Evolutionary conservation across 2,888 invertebrate genomes (phyloP).

Genomic region (Drosophila nigricruria): DNA sequence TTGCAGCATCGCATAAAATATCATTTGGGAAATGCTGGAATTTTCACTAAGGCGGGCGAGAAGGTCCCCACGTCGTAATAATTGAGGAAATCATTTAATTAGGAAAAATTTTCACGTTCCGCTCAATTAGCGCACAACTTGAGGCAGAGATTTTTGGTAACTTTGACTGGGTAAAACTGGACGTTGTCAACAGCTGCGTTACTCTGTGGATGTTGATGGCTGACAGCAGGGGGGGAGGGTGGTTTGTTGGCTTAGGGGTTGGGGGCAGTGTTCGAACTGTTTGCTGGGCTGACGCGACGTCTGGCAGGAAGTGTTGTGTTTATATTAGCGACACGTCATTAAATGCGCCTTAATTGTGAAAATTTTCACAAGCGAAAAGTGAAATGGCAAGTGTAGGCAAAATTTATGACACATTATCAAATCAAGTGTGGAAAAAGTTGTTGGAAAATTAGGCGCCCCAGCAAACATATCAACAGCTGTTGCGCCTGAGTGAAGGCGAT

Average conservation of each 20-base stretch:
- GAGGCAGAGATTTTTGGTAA: conserved; percentile 48
- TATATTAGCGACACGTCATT: conserved; percentile 77
- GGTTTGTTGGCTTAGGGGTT: background rate
- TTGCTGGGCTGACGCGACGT: conserved; percentile 12
- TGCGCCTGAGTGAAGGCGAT: conserved; percentile 15
- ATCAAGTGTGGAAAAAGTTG: conserved; percentile 67
- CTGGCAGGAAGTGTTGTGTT: conserved; percentile 63
- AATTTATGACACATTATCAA: conserved; percentile 77
- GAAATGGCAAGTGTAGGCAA: conserved; percentile 53
- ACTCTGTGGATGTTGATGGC: conserved; percentile 8
- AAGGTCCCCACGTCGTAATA: conserved; percentile 63
- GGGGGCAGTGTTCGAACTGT: background rate
- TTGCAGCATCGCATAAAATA: conserved; percentile 67
- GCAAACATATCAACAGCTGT: conserved; percentile 40
- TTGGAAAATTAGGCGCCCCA: conserved; percentile 26
- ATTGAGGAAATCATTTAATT: conserved; percentile 77
- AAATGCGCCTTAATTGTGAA: conserved; percentile 75
- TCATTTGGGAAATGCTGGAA: conserved; percentile 44
- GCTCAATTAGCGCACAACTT: conserved; percentile 69
- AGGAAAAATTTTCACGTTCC: conserved; percentile 80
- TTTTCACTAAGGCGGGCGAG: conserved; percentile 3
- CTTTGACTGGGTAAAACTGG: conserved; percentile 54
- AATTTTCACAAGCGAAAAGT: conserved; percentile 64
- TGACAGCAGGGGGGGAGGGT: conserved; percentile 12
- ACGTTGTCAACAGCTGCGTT: conserved; percentile 71